These are phyloP conservation scores for Arctocebus calabarensis DNA, from an alignment of 2,797 vertebrate genomes.

Conservation along the genomic window DNA sequence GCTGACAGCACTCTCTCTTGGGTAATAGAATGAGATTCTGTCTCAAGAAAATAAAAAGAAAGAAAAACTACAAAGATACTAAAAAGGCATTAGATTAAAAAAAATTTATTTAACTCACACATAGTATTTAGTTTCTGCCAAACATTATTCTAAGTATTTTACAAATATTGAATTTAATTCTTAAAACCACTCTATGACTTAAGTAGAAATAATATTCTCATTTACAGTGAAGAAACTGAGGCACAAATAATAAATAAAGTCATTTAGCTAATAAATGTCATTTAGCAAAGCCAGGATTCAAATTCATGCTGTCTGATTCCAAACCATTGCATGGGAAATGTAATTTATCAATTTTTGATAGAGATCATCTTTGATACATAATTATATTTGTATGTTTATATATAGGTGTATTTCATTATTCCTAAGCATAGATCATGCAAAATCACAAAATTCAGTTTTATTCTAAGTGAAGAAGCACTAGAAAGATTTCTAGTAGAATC, in stretches of 20 bases:
- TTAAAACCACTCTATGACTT: not conserved
- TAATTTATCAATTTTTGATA: not conserved
- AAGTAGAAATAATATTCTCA: not conserved
- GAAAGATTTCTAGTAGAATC: not conserved
- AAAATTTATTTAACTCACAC: not conserved
- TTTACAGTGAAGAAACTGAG: not conserved
- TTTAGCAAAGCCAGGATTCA: not conserved
- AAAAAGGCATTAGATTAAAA: not conserved
- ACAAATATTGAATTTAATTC: slow-evolving; percentile 16
- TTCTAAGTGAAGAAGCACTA: not conserved
- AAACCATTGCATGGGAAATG: not conserved
- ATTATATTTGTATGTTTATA: not conserved
- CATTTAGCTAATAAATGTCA: not conserved
- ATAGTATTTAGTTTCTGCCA: not conserved
- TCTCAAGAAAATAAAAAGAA: too few relatives aligned
- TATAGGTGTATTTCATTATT: too few relatives aligned
- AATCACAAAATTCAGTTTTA: slow-evolving; percentile 38
- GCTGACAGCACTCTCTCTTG: too few relatives aligned
- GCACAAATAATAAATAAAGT: not conserved
- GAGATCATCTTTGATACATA: not conserved
- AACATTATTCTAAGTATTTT: not conserved
- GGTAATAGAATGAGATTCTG: too few relatives aligned
- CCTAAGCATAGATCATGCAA: not conserved
- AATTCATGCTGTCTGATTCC: not conserved
- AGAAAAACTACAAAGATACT: not conserved